Base-by-base conservation (phyloP, 2,797 vertebrate genomes). In the Hemitrygon akajei region DNA sequence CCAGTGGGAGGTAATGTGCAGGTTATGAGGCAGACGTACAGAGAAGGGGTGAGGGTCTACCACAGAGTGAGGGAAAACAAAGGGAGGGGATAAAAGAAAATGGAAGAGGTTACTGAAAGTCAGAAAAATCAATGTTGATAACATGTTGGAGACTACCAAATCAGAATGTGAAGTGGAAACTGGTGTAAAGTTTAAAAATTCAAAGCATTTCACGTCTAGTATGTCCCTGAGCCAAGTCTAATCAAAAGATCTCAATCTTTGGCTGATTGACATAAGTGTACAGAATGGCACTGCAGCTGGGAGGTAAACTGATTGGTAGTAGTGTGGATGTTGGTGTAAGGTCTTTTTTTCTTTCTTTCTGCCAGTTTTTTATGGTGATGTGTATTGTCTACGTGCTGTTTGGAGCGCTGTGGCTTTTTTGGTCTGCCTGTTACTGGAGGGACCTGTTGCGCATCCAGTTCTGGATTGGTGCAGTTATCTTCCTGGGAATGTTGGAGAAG, bases 281-380 rank as follows among this genome's bases (percentile, higher is more conserved):
- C 27, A 63, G 58, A 87, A 60, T 87, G 60, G n/a, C 60, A 18
- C 20, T 87, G 9, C 84, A 20, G 30, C 84, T 87, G 27, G 60
- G 16, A 34, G 34, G n/a, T 87, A 34, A 63, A 12, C 3, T 87
- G 84, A 87, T 63, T 1, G 81, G n/a, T 87, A 60, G 27, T 69
- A 80, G 34, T 18, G 20, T 10, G 34, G 30, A 66, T 9, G 47
- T 10, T 0, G 10, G 2, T 22, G 27, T 69, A 69, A 89, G 66
- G 34, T 69, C 3, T 66, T 20, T 37, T 89, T n/a, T 73, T 22
- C 6, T 94, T 94, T 87, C 94, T 63, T 94, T 93, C 95, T 94
- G 94, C 69, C 95, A 98, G 98, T 98, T 98, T 96, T 98, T 98
- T 96, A 98, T 98, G 98, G 97, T 98, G 95, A 98, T 98, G 98